Base-by-base conservation (phyloP, 2,113 vertebrate genomes). In the Merops nubicus region DNA sequence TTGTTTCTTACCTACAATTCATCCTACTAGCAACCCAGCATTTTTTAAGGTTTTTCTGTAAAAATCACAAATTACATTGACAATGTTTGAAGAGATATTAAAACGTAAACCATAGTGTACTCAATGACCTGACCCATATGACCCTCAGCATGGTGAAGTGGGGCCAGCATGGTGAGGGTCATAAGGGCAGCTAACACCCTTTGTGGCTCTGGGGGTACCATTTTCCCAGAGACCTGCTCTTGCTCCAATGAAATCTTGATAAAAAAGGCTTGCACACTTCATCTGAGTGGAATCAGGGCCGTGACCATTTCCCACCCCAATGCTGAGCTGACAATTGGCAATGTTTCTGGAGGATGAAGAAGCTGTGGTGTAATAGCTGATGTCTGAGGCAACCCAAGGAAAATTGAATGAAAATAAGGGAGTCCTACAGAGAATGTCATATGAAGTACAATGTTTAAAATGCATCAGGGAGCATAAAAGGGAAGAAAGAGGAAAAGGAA, bases 141-240 rank as follows among this genome's bases (percentile, higher is more conserved):
- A 53, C 23, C 9, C 12, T 73, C 23, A 33, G 6, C 31, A 19
- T 10, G 15, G 6, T 33, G 31, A 64, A 28, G 16, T 5, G 14
- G 17, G 22, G 29, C 9, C 23, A 34, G 20, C 6, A 47, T 1
- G 2, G 5, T 12, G 33, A 33, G 18, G 15, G 6, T 28, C 12
- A 3, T 31, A 14, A 5, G 6, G 51, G 9, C 17, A 56, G 10
- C 22, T 69, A 43, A 45, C 4, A 59, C 1, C 1, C 0, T 26
- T 88, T 64, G 8, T 1, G 2, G 1, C 56, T 77, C 50, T 51
- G 13, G 2, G 5, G 10, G 1, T 84, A 65, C 8, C 14, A 57
- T 8, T 60, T 91, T 80, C 45, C 22, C 25, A 59, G 12, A 51
- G 25, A 20, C 5, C 16, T 47, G 11, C 4, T 50, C 15, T 26